Evolutionary conservation across 2,888 invertebrate genomes (phyloP).

Genomic region (Drosophila yooni): DNA sequence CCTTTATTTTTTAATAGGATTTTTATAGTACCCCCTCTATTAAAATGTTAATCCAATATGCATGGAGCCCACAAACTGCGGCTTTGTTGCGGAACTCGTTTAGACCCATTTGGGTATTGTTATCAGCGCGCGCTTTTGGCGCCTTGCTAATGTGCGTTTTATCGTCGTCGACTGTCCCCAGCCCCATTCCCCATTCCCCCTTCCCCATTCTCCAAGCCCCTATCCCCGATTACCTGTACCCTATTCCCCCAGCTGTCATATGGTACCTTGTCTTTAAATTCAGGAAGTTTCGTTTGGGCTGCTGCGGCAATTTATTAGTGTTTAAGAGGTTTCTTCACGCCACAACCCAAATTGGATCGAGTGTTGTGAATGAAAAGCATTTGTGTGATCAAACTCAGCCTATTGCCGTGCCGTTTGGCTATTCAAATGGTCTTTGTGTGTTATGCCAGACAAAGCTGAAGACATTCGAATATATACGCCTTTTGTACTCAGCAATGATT

Average conservation of each 20-base stretch:
- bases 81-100: constrained; percentile 59
- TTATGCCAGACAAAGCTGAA: constrained; percentile 21
- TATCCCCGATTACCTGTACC: constrained; percentile 6
- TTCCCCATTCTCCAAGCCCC: constrained; percentile 23
- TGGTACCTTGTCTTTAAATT: constrained; percentile 47
- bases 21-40: constrained; percentile 72
- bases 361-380: constrained; percentile 55
- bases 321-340: constrained; percentile 77
- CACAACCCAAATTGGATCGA: constrained; percentile 43
- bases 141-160: constrained; percentile 77
- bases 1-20: constrained; percentile 61
- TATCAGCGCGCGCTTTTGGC: constrained; percentile 74
- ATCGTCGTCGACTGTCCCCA: constrained; percentile 43
- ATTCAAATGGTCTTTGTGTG: constrained; percentile 34
- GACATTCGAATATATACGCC: constrained; percentile 11
- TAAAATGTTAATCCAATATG: constrained; percentile 70
- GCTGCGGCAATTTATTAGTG: constrained; percentile 69
- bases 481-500: constrained; percentile 5
- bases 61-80: constrained; percentile 39
- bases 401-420: constrained; percentile 42
- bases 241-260: constrained; percentile 17
- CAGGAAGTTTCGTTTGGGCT: constrained; percentile 67
- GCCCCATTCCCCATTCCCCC: not conserved
- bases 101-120: constrained; percentile 56
- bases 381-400: not conserved